Evolutionary conservation across 2,797 vertebrate species (phyloP), one percentile per base, ranked within the genome.

Genomic region (Cercopithecus neglectus): DNA sequence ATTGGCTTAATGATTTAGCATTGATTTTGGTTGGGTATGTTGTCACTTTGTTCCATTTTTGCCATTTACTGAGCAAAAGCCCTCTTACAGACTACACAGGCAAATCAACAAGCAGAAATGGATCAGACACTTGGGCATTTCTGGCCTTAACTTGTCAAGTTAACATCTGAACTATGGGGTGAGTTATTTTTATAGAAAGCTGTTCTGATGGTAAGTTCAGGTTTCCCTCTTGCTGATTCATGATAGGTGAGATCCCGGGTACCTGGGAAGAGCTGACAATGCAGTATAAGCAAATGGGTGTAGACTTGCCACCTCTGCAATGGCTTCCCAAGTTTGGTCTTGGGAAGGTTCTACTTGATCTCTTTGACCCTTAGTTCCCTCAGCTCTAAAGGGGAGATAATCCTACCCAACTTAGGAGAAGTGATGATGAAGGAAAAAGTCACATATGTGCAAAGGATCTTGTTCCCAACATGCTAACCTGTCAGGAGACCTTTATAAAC

Each of bases 61-160:
- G 80, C 53, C 53, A 76, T 82, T 80, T 92, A 59, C 72, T 39
- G 39, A 96, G 92, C 55, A 94, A 95, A 94, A 83, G 24, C 10
- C 21, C 33, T n/a, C 41, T 92, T 85, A 14, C 1, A 30, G 64
- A 79, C 46, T n/a, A 46, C 48, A 75, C 1, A 39, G 72, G 92
- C 26, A 76, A 44, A 83, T 94, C 83, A 95, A 78, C 85, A 81
- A 67, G 82, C 55, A 88, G 59, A 96, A 59, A 84, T 1, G 2
- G 14, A 76, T 39, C 64, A 55, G 3, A 26, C 11, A 8, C 8
- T 12, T 41, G 80, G 91, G n/a, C 14, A 57, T 12, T 21, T 92
- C 53, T 70, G 89, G 48, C 13, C 57, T 92, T 91, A 46, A 96
- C 21, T 57, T 94, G 41, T 22, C 80, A 91, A 83, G 70, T 41